A percentile compares a stretch with the other conserved stretches of the same genome.
Evolutionary conservation across 2,888 invertebrate species (phyloP).

Genomic region (Oligia strigilis): DNA sequence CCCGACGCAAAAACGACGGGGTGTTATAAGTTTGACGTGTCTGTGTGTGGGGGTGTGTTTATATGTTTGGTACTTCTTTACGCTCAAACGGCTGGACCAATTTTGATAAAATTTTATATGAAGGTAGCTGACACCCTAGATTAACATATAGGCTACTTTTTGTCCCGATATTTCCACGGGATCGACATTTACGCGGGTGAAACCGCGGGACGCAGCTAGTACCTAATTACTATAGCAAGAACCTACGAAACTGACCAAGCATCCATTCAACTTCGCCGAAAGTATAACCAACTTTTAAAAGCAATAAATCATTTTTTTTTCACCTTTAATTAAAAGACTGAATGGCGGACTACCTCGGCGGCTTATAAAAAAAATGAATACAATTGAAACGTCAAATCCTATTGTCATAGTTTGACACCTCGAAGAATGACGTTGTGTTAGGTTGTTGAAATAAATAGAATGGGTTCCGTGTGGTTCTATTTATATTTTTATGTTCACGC

Average conservation of each 20-base stretch:
- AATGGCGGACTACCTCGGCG: conserved; percentile 70
- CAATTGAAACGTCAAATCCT: conserved; percentile 80
- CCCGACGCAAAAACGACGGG: too few relatives aligned
- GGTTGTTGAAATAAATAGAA: conserved; percentile 22
- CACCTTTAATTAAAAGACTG: conserved; percentile 60
- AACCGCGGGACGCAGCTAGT: too few relatives aligned
- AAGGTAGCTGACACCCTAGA: too few relatives aligned
- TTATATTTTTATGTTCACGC: conserved; percentile 34
- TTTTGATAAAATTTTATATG: too few relatives aligned
- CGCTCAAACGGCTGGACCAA: too few relatives aligned
- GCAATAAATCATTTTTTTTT: conserved; percentile 61
- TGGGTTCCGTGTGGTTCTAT: conserved; percentile 44
- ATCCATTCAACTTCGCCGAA: conserved; percentile 2
- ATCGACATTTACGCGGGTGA: too few relatives aligned
- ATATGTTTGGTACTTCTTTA: too few relatives aligned
- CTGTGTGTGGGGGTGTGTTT: too few relatives aligned
- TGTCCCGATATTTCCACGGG: too few relatives aligned
- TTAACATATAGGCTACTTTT: too few relatives aligned
- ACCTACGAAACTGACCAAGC: background rate
- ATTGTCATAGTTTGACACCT: conserved; percentile 73
- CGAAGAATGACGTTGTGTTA: conserved; percentile 19
- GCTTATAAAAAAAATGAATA: conserved; percentile 69
- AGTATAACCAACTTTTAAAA: conserved; percentile 8
- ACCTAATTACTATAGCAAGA: background rate
- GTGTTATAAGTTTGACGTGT: too few relatives aligned